Conservation (phyloP, 2,113 vertebrate species). For the Phalacrocorax pelagicus region DNA sequence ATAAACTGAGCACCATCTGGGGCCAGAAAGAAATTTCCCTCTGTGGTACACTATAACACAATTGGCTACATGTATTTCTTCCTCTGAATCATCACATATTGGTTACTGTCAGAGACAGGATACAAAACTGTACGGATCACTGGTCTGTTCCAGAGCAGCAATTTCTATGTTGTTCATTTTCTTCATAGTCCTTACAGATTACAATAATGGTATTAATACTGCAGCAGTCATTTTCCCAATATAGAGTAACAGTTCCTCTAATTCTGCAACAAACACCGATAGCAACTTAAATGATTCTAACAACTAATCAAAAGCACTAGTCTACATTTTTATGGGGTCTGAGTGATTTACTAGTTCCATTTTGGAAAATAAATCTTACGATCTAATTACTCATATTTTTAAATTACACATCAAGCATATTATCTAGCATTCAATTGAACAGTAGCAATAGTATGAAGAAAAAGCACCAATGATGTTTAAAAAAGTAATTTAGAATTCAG, state of each 20-base stretch:
- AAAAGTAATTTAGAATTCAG: slow-evolving; percentile 58
- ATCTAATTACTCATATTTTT: slow-evolving; percentile 46
- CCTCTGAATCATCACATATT: slow-evolving; percentile 47
- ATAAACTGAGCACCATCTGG: slow-evolving; percentile 59
- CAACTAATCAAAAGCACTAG: slow-evolving; percentile 22
- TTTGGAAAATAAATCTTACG: background rate
- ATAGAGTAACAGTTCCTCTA: slow-evolving; percentile 60
- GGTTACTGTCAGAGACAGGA: slow-evolving; percentile 50
- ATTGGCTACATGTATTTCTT: slow-evolving; percentile 32
- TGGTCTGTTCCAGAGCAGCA: slow-evolving; percentile 33
- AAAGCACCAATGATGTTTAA: slow-evolving; percentile 38
- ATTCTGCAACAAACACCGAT: slow-evolving; percentile 40
- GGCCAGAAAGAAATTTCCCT: slow-evolving; percentile 42
- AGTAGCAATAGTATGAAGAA: slow-evolving; percentile 22
- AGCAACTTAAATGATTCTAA: slow-evolving; percentile 32
- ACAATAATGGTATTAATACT: slow-evolving; percentile 68
- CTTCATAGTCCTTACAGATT: slow-evolving; percentile 52
- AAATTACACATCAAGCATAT: slow-evolving; percentile 28
- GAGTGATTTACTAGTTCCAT: slow-evolving; percentile 38
- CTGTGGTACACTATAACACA: slow-evolving; percentile 46
- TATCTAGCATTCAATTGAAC: slow-evolving; percentile 28
- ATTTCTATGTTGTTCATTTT: slow-evolving; percentile 30
- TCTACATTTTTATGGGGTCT: slow-evolving; percentile 6
- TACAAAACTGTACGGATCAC: slow-evolving; percentile 22
- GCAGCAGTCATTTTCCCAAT: slow-evolving; percentile 51